Base-by-base conservation (phyloP, 2,888 invertebrate genomes). In the Tinea trinotella region DNA sequence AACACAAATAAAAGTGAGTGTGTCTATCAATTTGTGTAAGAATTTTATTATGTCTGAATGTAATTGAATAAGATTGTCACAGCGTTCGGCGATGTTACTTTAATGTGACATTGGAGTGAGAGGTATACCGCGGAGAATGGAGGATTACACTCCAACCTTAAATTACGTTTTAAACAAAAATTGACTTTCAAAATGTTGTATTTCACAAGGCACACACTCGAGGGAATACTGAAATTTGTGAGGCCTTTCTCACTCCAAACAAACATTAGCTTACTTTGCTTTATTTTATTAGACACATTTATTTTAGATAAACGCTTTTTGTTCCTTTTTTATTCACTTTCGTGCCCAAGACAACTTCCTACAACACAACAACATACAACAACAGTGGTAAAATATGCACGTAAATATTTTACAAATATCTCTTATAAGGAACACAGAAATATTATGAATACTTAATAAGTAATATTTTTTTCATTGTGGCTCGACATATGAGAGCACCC, bases 241-340 rank as follows among this genome's bases (percentile, higher is more conserved):
- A 15, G 15, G 2, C 15, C 40, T 40, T 40, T 40, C 13, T 24
- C 24, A 7, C 24, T 40, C 40, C 3, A 13, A 40, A 40, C 12
- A 40, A 40, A 40, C 13, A 40, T 40, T 40, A 40, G 10, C 13
- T 13, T 13, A 40, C 40, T 40, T 40, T 40, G 13, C 40, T 40
- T 40, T 15, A 40, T 40, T 40, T 40, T 40, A 40, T 40, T 40
- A 13, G 40, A 13, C 40, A 40, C 40, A 40, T 40, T 40, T 40
- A 40, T 40, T 7, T 40, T 6, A 13, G 7, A 40, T 13, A 40
- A 15, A 15, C 7, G n/a, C n/a, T n/a, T n/a, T n/a, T n/a, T n/a
- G n/a, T n/a, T n/a, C n/a, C n/a, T n/a, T n/a, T n/a, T n/a, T n/a
- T n/a, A n/a, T n/a, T n/a, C n/a, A n/a, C n/a, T n/a, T n/a, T n/a